Evolutionary conservation across 2,113 vertebrate genomes (phyloP).

Genomic region (Heloderma charlesbogerti): DNA sequence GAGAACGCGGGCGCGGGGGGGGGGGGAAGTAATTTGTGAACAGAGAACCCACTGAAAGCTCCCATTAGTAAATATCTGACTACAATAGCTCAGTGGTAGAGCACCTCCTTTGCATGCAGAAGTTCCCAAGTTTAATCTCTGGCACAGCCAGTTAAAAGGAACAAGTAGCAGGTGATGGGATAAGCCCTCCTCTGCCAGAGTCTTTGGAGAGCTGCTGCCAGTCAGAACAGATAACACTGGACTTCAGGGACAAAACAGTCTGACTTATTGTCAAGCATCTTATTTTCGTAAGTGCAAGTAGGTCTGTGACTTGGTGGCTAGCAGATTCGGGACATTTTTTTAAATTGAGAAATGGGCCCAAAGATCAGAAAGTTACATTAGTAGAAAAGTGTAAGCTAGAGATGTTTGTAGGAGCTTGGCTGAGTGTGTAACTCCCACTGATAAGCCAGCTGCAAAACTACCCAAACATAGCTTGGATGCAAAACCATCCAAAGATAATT

Average conservation of each 20-base stretch:
- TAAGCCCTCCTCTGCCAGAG: not conserved
- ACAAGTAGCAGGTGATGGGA: not conserved
- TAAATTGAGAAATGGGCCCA: not conserved
- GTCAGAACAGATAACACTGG: not conserved
- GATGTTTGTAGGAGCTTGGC: not conserved
- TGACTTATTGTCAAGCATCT: not conserved
- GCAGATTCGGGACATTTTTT: not conserved
- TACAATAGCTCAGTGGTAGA: too few species aligned
- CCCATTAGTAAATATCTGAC: not conserved
- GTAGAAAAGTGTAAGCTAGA: not conserved
- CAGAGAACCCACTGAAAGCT: not conserved
- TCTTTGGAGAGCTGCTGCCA: not conserved
- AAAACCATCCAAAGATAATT: not conserved
- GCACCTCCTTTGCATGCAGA: not conserved
- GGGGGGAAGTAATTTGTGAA: not conserved
- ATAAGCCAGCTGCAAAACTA: not conserved
- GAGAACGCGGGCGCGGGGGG: not conserved
- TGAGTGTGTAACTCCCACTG: not conserved
- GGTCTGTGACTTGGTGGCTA: not conserved
- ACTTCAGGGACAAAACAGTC: not conserved
- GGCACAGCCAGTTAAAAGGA: not conserved
- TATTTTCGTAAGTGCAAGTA: not conserved
- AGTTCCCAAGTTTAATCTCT: not conserved
- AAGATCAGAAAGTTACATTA: not conserved
- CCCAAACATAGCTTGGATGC: not conserved